These are phyloP conservation scores for Otus sunia DNA, from an alignment of 2,113 vertebrate species.

Conservation along the genomic window DNA sequence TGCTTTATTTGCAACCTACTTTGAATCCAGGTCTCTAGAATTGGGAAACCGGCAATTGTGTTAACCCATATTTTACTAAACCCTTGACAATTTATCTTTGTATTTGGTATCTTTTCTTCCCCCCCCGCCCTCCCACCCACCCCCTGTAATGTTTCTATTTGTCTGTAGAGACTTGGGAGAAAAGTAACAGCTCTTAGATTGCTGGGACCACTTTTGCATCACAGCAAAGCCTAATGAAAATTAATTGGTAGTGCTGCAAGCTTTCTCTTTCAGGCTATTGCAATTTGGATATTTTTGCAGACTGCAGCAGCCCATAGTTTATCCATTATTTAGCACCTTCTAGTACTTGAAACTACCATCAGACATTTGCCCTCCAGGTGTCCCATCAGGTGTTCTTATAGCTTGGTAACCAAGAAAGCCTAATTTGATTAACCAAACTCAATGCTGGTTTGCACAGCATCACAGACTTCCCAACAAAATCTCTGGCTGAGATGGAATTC, in stretches of 20 bases:
- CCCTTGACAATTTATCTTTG: background rate
- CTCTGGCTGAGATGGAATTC: background rate
- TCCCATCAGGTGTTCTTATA: background rate
- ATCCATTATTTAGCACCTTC: conserved; percentile 10
- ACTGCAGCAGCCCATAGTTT: background rate
- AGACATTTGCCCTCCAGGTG: conserved; percentile 20
- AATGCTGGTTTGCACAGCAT: background rate
- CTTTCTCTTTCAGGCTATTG: background rate
- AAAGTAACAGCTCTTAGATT: background rate
- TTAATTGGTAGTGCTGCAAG: background rate
- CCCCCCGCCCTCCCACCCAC: too few relatives aligned
- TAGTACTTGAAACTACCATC: background rate
- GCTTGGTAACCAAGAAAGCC: background rate
- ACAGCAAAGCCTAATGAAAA: conserved; percentile 22
- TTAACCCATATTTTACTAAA: conserved; percentile 22
- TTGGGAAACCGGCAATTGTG: background rate
- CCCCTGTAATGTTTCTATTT: background rate
- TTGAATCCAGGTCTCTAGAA: conserved; percentile 13
- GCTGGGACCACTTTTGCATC: background rate
- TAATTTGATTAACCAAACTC: conserved; percentile 18
- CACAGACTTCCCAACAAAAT: background rate
- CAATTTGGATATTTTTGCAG: conserved; percentile 11
- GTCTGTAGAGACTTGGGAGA: background rate
- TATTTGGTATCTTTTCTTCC: background rate
- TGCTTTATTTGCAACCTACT: conserved; percentile 22